These are phyloP conservation scores for Antennarius striatus DNA, from an alignment of 2,113 vertebrate genomes.

Conservation along the genomic window DNA sequence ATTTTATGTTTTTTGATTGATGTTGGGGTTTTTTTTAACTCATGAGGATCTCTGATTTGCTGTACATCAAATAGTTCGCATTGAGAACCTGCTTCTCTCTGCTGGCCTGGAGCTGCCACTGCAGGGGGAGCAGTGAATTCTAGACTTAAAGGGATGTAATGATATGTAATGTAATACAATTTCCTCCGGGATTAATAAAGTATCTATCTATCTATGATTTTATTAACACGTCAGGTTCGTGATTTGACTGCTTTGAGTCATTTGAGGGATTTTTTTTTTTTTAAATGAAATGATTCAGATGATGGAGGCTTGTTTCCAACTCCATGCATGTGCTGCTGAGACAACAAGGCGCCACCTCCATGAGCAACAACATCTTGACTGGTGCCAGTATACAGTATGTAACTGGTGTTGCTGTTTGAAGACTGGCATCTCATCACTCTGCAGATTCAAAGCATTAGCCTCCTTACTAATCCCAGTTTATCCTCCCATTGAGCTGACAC, in stretches of 20 bases:
- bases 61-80: neutral
- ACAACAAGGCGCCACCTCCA: neutral
- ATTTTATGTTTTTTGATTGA: conserved; percentile 22
- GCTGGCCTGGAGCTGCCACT: conserved; percentile 1
- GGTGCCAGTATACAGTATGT: neutral
- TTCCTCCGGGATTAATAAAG: too few relatives aligned
- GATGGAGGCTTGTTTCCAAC: neutral
- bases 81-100: conserved; percentile 10
- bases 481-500: conserved; percentile 37
- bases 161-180: too few relatives aligned
- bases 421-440: conserved; percentile 4
- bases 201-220: too few relatives aligned
- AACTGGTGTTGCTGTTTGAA: conserved; percentile 20
- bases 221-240: neutral
- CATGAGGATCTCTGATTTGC: conserved; percentile 15
- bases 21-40: conserved; percentile 9
- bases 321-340: neutral
- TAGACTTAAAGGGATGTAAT: conserved; percentile 1
- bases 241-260: neutral
- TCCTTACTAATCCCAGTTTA: conserved; percentile 48
- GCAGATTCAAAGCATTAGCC: conserved; percentile 5
- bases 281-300: neutral
- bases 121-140: conserved; percentile 1
- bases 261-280: neutral
- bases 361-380: neutral